phyloP scores from a whole-genome alignment of 2,888 invertebrate genomes.

The Chirona hameri region DNA sequence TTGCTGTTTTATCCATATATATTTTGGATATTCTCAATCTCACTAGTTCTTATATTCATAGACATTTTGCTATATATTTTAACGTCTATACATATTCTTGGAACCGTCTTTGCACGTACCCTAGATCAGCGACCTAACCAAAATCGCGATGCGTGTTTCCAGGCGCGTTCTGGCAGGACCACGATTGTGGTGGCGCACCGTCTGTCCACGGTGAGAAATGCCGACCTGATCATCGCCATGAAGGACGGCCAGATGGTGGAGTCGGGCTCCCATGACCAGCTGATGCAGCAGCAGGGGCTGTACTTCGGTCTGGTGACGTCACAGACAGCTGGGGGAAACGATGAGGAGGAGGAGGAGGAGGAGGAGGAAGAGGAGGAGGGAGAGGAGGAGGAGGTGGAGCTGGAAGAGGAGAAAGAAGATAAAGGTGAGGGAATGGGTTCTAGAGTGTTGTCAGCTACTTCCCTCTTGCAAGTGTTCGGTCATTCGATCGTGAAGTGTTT shows the following conservation, averaged over 20 bases:
- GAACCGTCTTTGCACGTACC: too few relatives aligned
- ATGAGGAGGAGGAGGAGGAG: background rate
- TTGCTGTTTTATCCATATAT: too few relatives aligned
- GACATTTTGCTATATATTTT: too few relatives aligned
- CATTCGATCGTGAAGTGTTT: too few relatives aligned
- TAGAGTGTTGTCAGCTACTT: too few relatives aligned
- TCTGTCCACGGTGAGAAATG: conserved; percentile 64
- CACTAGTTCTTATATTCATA: too few relatives aligned
- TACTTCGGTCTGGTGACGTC: conserved; percentile 44
- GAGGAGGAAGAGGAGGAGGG: background rate
- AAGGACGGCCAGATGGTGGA: conserved; percentile 68
- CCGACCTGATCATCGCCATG: conserved; percentile 67
- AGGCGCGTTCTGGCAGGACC: conserved; percentile 54
- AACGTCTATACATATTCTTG: too few relatives aligned
- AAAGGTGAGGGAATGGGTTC: too few relatives aligned
- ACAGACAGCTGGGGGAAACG: background rate
- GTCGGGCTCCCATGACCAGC: conserved; percentile 67
- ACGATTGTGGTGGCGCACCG: conserved; percentile 76
- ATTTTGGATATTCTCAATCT: too few relatives aligned
- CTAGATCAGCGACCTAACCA: background rate
- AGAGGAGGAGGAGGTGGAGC: background rate
- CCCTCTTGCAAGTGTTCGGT: too few relatives aligned
- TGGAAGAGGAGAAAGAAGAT: too few relatives aligned
- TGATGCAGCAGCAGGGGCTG: conserved; percentile 59
- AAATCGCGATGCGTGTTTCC: background rate